phyloP scores from a whole-genome alignment of 2,888 invertebrate genomes.

The Pocota personata region DNA sequence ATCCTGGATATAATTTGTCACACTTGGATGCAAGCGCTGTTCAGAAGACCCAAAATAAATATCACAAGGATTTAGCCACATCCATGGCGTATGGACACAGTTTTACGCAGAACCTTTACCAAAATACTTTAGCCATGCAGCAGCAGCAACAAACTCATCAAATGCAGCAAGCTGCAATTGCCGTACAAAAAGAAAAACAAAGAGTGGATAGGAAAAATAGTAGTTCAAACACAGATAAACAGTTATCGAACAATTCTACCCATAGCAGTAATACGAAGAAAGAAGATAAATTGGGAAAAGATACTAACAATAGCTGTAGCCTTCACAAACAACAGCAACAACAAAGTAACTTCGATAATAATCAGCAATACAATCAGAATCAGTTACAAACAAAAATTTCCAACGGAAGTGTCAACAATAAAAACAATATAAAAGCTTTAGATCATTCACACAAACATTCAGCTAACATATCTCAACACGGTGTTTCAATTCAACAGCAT shows the following conservation, averaged over 20 bases:
- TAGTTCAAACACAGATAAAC: conserved; percentile 74
- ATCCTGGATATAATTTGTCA: conserved; percentile 85
- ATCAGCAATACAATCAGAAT: conserved; percentile 57
- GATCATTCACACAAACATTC: conserved; percentile 73
- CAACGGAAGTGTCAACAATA: conserved; percentile 67
- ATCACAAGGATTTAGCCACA: conserved; percentile 83
- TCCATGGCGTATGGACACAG: conserved; percentile 82
- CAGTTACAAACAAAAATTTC: conserved; percentile 73
- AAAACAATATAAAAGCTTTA: conserved; percentile 53
- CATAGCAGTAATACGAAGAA: conserved; percentile 77
- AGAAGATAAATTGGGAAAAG: conserved; percentile 77
- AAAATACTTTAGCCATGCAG: conserved; percentile 80
- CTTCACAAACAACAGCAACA: conserved; percentile 72
- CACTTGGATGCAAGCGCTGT: conserved; percentile 84
- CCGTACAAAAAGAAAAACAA: conserved; percentile 79
- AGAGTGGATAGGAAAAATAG: conserved; percentile 78
- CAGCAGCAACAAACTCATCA: conserved; percentile 81
- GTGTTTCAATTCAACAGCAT: conserved; percentile 67
- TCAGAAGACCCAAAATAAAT: conserved; percentile 85
- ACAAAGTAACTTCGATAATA: conserved; percentile 52
- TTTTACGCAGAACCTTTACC: conserved; percentile 81
- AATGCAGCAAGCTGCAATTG: conserved; percentile 77
- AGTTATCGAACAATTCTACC: conserved; percentile 46
- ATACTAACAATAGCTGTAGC: conserved; percentile 51
- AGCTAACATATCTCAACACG: conserved; percentile 55